Evolutionary conservation across 2,113 vertebrate species (phyloP).

Genomic region (Urocynchramus pylzowi): DNA sequence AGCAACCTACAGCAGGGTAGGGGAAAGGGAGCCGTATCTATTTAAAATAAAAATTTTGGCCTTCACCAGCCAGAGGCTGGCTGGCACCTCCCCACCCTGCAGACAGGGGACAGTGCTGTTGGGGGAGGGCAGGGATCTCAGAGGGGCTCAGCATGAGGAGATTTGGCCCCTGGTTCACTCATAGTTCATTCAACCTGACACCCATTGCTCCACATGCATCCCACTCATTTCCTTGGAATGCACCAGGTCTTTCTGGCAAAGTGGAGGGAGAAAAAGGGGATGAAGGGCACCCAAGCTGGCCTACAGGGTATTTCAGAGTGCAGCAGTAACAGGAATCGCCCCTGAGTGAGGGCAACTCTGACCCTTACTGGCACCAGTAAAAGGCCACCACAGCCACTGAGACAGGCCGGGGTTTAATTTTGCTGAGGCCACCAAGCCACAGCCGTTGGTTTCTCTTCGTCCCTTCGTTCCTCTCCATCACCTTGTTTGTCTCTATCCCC

Average conservation of each 20-base stretch:
- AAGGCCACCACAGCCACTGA: not conserved
- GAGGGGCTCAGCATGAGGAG: not conserved
- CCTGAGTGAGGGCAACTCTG: not conserved
- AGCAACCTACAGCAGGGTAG: no score
- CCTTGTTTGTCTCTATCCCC: not conserved
- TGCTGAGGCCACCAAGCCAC: not conserved
- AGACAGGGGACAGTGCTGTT: not conserved
- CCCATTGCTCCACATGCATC: not conserved
- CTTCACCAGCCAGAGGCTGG: not conserved
- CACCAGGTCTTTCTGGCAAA: not conserved
- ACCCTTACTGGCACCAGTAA: not conserved
- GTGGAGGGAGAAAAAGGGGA: not conserved
- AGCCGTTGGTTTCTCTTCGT: rapidly evolving
- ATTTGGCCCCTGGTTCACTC: not conserved
- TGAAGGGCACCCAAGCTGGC: no score
- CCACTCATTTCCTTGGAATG: not conserved
- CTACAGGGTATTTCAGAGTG: not conserved
- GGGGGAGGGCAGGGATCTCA: not conserved
- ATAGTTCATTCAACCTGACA: not conserved
- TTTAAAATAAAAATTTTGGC: not conserved
- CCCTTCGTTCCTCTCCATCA: not conserved
- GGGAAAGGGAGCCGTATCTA: not conserved
- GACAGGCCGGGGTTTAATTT: not conserved
- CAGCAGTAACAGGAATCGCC: not conserved
- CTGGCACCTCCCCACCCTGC: not conserved